Percentiles rank a stretch among this genome's conserved stretches.
phyloP scores from a whole-genome alignment of 2,113 vertebrate genomes.

The Monopterus albus region DNA sequence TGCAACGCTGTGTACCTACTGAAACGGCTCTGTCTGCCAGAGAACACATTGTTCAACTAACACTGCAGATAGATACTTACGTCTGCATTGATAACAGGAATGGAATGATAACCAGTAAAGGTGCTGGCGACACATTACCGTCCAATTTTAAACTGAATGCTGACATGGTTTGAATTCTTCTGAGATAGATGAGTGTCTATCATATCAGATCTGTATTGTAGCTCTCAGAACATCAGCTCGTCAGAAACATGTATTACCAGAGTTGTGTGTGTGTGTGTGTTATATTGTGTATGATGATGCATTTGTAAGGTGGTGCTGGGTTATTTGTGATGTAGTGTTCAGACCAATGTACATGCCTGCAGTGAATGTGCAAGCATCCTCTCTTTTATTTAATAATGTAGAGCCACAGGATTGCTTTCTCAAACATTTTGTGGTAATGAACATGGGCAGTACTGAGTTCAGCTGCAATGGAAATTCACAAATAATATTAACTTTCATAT shows the following conservation, averaged over 20 bases:
- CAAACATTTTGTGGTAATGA: conserved; percentile 31
- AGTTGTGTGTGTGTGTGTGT: conserved; percentile 11
- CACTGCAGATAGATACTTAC: background rate
- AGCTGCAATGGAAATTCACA: conserved; percentile 22
- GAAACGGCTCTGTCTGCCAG: background rate
- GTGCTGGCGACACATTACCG: too few relatives aligned
- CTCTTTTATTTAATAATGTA: conserved; percentile 62
- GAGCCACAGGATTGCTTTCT: conserved; percentile 34
- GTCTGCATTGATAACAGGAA: too few relatives aligned
- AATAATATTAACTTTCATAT: conserved; percentile 8
- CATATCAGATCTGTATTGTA: conserved; percentile 1
- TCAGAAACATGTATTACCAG: conserved; percentile 13
- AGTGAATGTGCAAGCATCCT: conserved; percentile 40
- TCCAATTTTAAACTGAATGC: too few relatives aligned
- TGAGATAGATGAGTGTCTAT: background rate
- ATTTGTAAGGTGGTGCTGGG: conserved; percentile 16
- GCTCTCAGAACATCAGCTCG: background rate
- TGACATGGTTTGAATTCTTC: background rate
- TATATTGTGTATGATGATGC: background rate
- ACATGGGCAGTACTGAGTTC: conserved; percentile 7
- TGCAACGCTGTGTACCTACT: conserved; percentile 3
- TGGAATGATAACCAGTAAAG: too few relatives aligned
- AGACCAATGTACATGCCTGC: conserved; percentile 58
- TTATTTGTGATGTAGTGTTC: conserved; percentile 51
- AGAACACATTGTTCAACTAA: conserved; percentile 20